Evolutionary conservation across 2,113 vertebrate species (phyloP).

Genomic region (Cisticola juncidis): DNA sequence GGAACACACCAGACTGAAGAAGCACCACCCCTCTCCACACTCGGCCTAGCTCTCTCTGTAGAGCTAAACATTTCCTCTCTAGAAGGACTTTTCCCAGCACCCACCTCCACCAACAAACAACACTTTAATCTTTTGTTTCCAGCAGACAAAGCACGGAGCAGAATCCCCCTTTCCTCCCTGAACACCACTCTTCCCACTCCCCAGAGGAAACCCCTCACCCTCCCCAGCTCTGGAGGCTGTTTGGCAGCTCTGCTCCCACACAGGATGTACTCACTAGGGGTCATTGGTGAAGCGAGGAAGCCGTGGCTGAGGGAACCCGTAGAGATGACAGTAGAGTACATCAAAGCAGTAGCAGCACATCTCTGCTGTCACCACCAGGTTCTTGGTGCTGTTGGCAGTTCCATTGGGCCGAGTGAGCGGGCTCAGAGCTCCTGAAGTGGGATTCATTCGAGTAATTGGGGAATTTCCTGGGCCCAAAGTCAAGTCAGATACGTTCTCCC

Average conservation of each 20-base stretch:
- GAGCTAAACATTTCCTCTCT: not conserved
- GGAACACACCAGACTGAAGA: not conserved
- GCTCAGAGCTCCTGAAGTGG: constrained; percentile 81
- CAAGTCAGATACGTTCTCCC: constrained; percentile 82
- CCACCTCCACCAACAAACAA: not conserved
- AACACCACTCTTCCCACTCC: not conserved
- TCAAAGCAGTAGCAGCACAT: constrained; percentile 90
- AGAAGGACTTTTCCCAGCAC: not conserved
- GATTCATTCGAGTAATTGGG: constrained; percentile 82
- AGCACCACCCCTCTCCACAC: not conserved
- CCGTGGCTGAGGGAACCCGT: constrained; percentile 85
- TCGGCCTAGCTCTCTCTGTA: not conserved
- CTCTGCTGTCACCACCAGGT: constrained; percentile 85
- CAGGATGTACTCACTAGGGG: constrained; percentile 81
- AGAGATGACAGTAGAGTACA: constrained; percentile 86
- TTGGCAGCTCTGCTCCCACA: not conserved
- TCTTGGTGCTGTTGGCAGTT: constrained; percentile 82
- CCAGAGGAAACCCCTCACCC: not conserved
- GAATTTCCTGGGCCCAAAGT: constrained; percentile 81
- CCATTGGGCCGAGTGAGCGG: constrained; percentile 81
- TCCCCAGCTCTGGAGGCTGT: not conserved
- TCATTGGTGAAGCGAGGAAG: constrained; percentile 87
- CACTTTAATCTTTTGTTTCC: not conserved
- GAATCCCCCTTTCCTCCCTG: not conserved
- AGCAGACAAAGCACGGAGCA: not conserved